Evolutionary conservation across 2,113 vertebrate genomes (phyloP).

Genomic region (Phalacrocorax brasilianus): DNA sequence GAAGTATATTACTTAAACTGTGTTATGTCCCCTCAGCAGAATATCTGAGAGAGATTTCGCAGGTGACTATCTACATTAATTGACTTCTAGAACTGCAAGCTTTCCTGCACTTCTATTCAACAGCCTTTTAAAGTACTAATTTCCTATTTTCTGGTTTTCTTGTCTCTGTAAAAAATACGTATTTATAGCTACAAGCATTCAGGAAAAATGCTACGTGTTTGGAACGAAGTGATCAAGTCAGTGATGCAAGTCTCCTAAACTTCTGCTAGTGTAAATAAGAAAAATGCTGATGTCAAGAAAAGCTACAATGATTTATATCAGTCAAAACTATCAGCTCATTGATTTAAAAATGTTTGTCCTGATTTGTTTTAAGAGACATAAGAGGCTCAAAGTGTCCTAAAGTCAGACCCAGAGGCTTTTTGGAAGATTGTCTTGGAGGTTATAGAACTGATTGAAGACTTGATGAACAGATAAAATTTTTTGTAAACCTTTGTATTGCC

Average conservation of each 20-base stretch:
- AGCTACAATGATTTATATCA: not conserved
- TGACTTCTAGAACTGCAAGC: not conserved
- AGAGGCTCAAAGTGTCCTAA: not conserved
- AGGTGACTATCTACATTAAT: not conserved
- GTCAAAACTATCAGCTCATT: not conserved
- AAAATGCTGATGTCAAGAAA: not conserved
- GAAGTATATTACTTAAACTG: not conserved
- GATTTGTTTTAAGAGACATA: not conserved
- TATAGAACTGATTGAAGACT: not conserved
- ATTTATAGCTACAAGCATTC: not conserved
- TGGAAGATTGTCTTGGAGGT: not conserved
- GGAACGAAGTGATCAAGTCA: not conserved
- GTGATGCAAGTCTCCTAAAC: not conserved
- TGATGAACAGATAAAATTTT: not conserved
- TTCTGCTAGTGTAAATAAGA: not conserved
- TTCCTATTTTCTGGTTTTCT: not conserved
- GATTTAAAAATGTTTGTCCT: not conserved
- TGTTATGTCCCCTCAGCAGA: not conserved
- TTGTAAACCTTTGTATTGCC: not conserved
- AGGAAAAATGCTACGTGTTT: not conserved
- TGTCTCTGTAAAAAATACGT: not conserved
- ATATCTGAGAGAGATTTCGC: not conserved
- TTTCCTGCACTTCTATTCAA: not conserved
- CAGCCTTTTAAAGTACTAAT: not conserved
- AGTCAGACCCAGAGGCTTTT: not conserved